A percentile compares a stretch with the other conserved stretches of the same genome.
Evolutionary conservation across 1,140 invertebrate genomes (phyloP).

Genomic region (Eciton burchellii): DNA sequence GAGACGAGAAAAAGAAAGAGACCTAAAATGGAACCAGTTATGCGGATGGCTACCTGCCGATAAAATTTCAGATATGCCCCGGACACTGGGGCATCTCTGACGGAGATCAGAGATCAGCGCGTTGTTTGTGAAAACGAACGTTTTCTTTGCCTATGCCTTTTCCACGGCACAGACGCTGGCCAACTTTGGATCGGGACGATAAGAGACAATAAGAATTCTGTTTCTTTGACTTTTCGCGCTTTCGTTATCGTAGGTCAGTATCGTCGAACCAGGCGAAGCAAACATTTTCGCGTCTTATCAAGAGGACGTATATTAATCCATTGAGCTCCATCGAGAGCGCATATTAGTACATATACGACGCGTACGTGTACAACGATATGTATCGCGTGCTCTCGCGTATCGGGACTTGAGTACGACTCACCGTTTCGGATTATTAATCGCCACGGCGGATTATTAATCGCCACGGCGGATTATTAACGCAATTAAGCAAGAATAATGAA

Average conservation of each 20-base stretch:
- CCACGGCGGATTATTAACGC: too few species aligned
- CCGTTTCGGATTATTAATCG: too few species aligned
- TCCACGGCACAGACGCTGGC: too few species aligned
- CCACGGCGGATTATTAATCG: too few species aligned
- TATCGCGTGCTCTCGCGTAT: background rate
- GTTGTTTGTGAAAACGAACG: background rate
- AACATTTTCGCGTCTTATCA: background rate
- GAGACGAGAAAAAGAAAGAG: background rate
- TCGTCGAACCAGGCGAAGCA: background rate
- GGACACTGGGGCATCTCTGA: too few species aligned
- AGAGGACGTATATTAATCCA: background rate
- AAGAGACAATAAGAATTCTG: background rate
- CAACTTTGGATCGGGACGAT: too few species aligned
- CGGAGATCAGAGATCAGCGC: background rate
- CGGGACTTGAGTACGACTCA: background rate
- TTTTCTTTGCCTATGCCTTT: too few species aligned
- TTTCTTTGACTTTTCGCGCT: background rate
- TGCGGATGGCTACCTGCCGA: background rate
- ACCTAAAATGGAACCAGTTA: slow-evolving; percentile 45
- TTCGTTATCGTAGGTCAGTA: background rate
- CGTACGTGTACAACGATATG: background rate
- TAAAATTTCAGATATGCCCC: slow-evolving; percentile 28
- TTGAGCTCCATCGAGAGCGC: background rate
- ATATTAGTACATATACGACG: too few species aligned
- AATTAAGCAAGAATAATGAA: background rate